Evolutionary conservation across 2,113 vertebrate species (phyloP), one percentile per base, ranked within the genome.

Genomic region (Macaca fascicularis): DNA sequence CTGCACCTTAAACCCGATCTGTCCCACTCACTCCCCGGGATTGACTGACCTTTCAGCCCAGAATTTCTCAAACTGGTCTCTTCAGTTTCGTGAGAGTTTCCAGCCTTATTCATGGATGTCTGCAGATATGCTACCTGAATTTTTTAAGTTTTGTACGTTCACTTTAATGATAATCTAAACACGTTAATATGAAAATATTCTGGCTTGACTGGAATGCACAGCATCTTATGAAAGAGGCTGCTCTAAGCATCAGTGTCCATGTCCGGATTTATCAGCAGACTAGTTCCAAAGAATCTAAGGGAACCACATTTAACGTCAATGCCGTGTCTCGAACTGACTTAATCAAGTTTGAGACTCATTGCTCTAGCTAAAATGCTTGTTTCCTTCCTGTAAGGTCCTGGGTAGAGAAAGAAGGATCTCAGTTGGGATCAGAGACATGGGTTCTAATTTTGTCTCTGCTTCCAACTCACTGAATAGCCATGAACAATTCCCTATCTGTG

Each of bases 361-460:
- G 20, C 23, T 94, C 55, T 87, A 75, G 70, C 25, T 64, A 64
- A 97, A 81, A 76, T 32, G 64, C 52, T 80, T 83, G 45, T 81
- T 93, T 95, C 88, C 57, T 95, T 75, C 78, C 67, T 93, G n/a
- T 12, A 76, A 80, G 23, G 57, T 74, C 40, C 84, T 38, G 12
- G 14, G 30, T 38, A 70, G 91, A 95, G 74, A 90, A 90, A 90
- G 17, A 87, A 90, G 6, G 5, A 13, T 52, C 14, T 57, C 83
- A 78, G 35, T 38, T 81, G 52, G 20, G 13, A 10, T 91, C 74
- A 80, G 55, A 89, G 25, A 27, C 52, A 40, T 84, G n/a, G 11
- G 48, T 83, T 94, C 38, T 92, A 45, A 64, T 89, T 82, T 93
- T 89, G 19, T 76, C 74, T 96, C 90, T 83, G 35, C 16, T 72